Base-by-base conservation (phyloP, 2,797 vertebrate genomes). In the Catamblyrhynchus diadema region DNA sequence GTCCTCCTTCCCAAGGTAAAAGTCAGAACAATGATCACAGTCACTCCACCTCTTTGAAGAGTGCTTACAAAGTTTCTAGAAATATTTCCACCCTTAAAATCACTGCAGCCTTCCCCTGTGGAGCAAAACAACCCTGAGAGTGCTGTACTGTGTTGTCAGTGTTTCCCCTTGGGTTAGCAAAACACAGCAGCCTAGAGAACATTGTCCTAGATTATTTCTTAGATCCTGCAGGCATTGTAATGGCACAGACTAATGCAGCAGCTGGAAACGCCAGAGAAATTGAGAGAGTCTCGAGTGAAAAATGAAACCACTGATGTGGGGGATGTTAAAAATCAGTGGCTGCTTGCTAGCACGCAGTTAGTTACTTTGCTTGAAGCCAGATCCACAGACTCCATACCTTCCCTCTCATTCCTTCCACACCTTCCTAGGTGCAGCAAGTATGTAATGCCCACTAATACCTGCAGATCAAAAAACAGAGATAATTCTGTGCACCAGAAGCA, bases 161-260 rank as follows among this genome's bases (percentile, higher is more conserved):
- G 61, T 82, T 94, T 93, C 78, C 90, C 89, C 74, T 70, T 64
- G 67, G 67, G 57, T 74, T 93, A 64, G 78, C 64, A 91, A 90
- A 94, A 82, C 90, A 80, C 83, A 88, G 83, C 92, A 85, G 90
- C 94, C 90, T 77, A 20, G 39, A 87, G 67, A 91, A 96, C 90
- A 39, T 74, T 77, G 88, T 90, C 74, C 81, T 87, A 90, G 92
- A 94, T 95, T 90, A 93, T 93, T 88, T 86, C 81, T 86, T 69
- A 93, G 61, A 64, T 80, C 92, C 93, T 95, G 92, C 78, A 57
- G 93, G 95, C 86, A 60, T 84, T 94, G 81, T 85, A 93, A 91
- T 93, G 69, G 84, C 33, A 3, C 92, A 86, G 86, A 87, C 90
- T 92, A 82, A 95, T 89, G 90, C 64, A 86, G 93, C 88, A 87